Evolutionary conservation across 2,797 vertebrate genomes (phyloP).

Genomic region (Oryzias dopingdopingensis): DNA sequence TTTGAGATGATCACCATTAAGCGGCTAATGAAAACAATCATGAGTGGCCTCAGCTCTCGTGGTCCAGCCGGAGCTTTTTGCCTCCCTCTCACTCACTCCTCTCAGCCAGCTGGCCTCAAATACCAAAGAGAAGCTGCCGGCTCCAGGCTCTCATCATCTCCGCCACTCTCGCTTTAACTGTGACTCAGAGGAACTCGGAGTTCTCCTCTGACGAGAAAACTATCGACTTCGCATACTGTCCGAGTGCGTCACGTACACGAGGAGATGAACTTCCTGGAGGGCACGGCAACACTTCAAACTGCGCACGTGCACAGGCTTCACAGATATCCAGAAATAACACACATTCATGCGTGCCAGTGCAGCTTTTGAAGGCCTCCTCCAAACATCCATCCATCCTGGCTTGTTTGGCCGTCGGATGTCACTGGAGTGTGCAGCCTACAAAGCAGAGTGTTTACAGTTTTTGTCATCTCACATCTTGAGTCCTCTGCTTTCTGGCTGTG

Average conservation of each 20-base stretch:
- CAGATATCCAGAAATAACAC: conserved; percentile 28
- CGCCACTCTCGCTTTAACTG: conserved; percentile 30
- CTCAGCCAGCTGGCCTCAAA: conserved; percentile 53
- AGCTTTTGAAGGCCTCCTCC: conserved; percentile 56
- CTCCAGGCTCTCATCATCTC: conserved; percentile 38
- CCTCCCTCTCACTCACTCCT: conserved; percentile 54
- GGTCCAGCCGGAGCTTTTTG: conserved; percentile 37
- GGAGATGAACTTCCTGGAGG: conserved; percentile 19
- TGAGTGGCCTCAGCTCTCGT: conserved; percentile 13
- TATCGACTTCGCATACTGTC: conserved; percentile 31
- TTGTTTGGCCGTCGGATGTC: conserved; percentile 57
- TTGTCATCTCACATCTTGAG: conserved; percentile 47
- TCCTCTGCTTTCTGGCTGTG: conserved; percentile 27
- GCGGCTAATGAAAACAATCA: conserved; percentile 16
- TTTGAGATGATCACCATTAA: background rate
- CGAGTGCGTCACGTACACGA: conserved; percentile 27
- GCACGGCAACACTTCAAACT: conserved; percentile 7
- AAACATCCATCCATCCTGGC: conserved; percentile 55
- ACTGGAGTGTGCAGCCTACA: conserved; percentile 52
- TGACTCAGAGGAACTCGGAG: conserved; percentile 57
- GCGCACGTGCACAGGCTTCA: conserved; percentile 17
- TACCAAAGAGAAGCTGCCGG: conserved; percentile 13
- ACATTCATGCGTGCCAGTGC: conserved; percentile 7
- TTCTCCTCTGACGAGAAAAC: conserved; percentile 33
- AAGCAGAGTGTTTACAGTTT: conserved; percentile 61